A percentile compares a stretch with the other conserved stretches of the same genome.
These are phyloP conservation scores for Bovichtus variegatus DNA, from an alignment of 2,797 vertebrate genomes.

Conservation along the genomic window DNA sequence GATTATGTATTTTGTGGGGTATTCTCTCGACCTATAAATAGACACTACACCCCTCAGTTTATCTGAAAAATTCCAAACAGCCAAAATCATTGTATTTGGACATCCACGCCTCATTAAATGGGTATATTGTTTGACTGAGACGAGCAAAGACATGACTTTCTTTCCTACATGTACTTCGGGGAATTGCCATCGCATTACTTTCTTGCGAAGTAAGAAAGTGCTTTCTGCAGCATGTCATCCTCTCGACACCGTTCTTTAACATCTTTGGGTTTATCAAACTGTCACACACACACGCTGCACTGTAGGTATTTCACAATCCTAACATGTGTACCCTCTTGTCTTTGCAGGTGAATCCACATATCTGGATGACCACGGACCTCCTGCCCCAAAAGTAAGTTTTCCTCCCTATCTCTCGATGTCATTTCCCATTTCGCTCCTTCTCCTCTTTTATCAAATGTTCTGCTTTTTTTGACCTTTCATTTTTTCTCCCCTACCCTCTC, in stretches of 20 bases:
- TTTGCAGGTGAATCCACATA: constrained; percentile 94
- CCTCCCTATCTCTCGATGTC: not conserved
- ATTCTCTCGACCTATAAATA: not conserved
- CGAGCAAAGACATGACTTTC: not conserved
- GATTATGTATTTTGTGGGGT: not conserved
- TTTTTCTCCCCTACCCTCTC: not conserved
- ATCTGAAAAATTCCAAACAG: not conserved
- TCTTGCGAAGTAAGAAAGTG: too few relatives aligned
- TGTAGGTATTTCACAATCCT: not conserved
- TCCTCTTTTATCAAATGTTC: not conserved
- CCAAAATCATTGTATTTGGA: not conserved
- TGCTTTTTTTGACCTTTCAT: not conserved
- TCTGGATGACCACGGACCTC: constrained; percentile 92
- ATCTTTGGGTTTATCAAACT: not conserved
- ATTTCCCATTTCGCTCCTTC: not conserved
- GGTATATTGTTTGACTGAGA: not conserved
- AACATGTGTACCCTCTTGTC: constrained; percentile 52
- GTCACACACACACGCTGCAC: not conserved
- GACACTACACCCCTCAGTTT: not conserved
- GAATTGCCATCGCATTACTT: too few relatives aligned
- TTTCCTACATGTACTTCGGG: not conserved
- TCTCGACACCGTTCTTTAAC: not conserved
- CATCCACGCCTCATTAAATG: not conserved
- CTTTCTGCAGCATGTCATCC: not conserved
- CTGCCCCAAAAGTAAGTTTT: constrained; percentile 87